Evolutionary conservation across 2,888 invertebrate genomes (phyloP), one percentile per base, ranked within the genome.

Genomic region (Pseudococcus jackbeardsleyi): DNA sequence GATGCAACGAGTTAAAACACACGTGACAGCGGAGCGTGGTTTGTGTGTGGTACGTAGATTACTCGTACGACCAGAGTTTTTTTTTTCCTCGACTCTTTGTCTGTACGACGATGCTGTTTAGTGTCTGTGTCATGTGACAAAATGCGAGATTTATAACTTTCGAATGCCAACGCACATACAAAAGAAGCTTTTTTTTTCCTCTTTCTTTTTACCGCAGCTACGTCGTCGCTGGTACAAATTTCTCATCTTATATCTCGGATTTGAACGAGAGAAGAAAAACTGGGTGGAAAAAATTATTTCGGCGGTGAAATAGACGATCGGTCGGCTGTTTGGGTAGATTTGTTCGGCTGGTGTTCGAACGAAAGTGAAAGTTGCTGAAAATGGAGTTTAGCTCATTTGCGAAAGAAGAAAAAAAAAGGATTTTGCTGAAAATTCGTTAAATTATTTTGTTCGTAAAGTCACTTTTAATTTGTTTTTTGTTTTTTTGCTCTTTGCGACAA

Each of bases 101-200:
- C 19, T 54, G 64, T 19, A 64, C 22, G 19, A 64, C 64, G 64
- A 64, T 64, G 72, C 33, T 72, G 72, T 72, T 72, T 72, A 72
- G 72, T 72, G 72, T 72, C 72, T 72, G 33, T 72, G 72, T 72
- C 72, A 72, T 72, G 33, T 72, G 72, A 72, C 72, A 39, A 72
- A 72, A 72, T 72, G 72, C 72, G 72, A 72, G 72, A 72, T 72
- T 72, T 72, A 72, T 72, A 72, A 72, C 72, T 72, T 72, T 72
- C 72, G 17, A 33, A 72, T 72, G 72, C 72, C 17, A 72, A 72
- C 72, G 72, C 33, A 72, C 72, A 72, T 72, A 72, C 72, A 33
- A 72, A 72, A 64, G 22, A 22, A 72, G 72, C 72, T 33, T 33
- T 72, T 39, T 72, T 72, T 42, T 42, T 42, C 5, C 17, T 64